A percentile compares a stretch with the other conserved stretches of the same genome.
Conservation (phyloP, 2,113 vertebrate genomes). For the Cyprinodon tularosa region DNA sequence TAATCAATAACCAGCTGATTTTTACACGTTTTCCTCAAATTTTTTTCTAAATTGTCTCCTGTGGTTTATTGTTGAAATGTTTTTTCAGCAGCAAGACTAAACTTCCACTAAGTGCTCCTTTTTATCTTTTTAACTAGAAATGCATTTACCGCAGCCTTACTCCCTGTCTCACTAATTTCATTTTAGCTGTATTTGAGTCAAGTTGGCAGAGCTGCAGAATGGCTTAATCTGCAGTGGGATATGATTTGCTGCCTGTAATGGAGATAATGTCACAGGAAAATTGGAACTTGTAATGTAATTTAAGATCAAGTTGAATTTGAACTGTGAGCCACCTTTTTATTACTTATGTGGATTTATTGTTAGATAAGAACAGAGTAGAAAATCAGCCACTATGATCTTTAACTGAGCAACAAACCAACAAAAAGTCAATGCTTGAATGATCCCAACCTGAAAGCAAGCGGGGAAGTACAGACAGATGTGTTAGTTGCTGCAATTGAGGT, state of each 20-base stretch:
- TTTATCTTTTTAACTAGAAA: too few relatives aligned
- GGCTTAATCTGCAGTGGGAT: background rate
- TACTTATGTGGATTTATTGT: background rate
- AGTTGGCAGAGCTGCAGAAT: background rate
- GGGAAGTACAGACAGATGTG: constrained; percentile 58
- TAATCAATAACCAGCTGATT: too few relatives aligned
- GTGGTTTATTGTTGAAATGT: too few relatives aligned
- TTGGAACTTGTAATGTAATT: too few relatives aligned
- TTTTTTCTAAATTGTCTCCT: background rate
- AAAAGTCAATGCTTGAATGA: constrained; percentile 17
- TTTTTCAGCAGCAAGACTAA: background rate
- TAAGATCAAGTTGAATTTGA: background rate
- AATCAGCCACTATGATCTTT: background rate
- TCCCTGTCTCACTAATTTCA: background rate
- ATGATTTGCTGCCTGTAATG: background rate
- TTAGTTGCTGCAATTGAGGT: constrained; percentile 43
- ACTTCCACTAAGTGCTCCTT: background rate
- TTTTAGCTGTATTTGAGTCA: background rate
- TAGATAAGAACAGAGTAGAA: background rate
- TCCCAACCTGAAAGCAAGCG: constrained; percentile 16
- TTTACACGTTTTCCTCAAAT: too few relatives aligned
- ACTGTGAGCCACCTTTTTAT: background rate
- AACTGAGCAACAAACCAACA: background rate
- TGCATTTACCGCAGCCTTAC: background rate
- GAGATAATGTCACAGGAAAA: too few relatives aligned